Base-by-base conservation (phyloP, 2,113 vertebrate species). In the Rhagologus leucostigma region DNA sequence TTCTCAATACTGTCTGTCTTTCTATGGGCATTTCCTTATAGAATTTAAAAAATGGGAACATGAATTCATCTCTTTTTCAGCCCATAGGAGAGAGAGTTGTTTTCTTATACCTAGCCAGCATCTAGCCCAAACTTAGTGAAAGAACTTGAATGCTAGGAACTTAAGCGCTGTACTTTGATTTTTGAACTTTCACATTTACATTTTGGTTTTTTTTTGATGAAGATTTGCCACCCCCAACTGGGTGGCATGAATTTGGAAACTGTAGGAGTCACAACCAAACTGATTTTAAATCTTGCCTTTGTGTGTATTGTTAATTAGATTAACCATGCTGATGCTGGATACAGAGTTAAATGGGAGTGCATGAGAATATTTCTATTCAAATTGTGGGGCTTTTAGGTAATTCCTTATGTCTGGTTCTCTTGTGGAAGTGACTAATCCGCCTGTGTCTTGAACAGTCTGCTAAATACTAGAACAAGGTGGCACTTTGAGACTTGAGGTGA, bases 281-380 rank as follows among this genome's bases (percentile, higher is more conserved):
- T 27, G 42, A 65, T 62, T 46, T 77, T 65, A 81, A 69, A 46
- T 68, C 26, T 37, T 87, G 16, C 27, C 13, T 59, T 85, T 83
- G 6, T 75, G 29, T 35, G 23, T 62, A 14, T 73, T 86, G 52
- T 85, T 85, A 87, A 68, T 90, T 56, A 83, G 74, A 30, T 64
- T 39, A 93, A 35, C 42, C 39, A 32, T 33, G 22, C 27, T 78
- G 68, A 47, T 69, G 79, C 50, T 89, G 55, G 16, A 35, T 63
- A 42, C 1, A 3, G 53, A 62, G 15, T 50, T 71, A 68, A 62
- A 65, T 50, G 52, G 29, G 63, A 71, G 33, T 11, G 33, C 44
- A 37, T 78, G 69, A 89, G 73, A 92, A 77, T n/a, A 7, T 67
- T 59, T 67, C 63, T 88, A 35, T 90, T 89, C 50, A 89, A 90